Conservation (phyloP, 2,888 invertebrate species). For the Heterodera filipjevi region DNA sequence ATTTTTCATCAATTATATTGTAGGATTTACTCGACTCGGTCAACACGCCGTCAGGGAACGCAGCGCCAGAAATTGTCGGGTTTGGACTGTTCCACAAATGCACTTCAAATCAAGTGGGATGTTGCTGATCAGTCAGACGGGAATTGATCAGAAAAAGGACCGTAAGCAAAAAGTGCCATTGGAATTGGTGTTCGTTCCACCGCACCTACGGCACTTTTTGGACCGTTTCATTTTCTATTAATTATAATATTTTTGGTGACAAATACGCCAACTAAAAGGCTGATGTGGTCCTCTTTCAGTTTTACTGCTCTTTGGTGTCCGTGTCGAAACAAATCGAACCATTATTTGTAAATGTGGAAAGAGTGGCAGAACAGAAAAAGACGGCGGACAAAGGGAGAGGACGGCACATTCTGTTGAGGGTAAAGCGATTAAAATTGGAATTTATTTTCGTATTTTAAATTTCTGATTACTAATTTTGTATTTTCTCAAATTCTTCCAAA, state of each 20-base stretch:
- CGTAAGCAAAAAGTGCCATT: too few species aligned
- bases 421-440: not conserved
- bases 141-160: not conserved
- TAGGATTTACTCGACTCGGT: not conserved
- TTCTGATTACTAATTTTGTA: not conserved
- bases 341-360: constrained; percentile 51
- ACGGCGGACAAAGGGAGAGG: not conserved
- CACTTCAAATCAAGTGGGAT: constrained; percentile 51
- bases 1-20: not conserved
- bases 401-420: constrained; percentile 47
- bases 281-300: constrained; percentile 39
- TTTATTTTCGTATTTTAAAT: too few species aligned
- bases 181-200: too few species aligned
- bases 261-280: not conserved
- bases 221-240: too few species aligned
- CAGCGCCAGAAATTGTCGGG: constrained; percentile 45
- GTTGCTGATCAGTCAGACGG: not conserved
- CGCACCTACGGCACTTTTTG: too few species aligned
- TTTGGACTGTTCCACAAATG: constrained; percentile 55
- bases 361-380: constrained; percentile 29
- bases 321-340: constrained; percentile 51
- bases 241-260: too few species aligned
- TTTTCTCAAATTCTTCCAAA: constrained; percentile 2
- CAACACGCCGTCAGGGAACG: not conserved
- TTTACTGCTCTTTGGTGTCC: constrained; percentile 57